Percentiles rank a stretch among this genome's conserved stretches.
phyloP scores from a whole-genome alignment of 2,888 invertebrate genomes.

The Limenitis camilla region DNA sequence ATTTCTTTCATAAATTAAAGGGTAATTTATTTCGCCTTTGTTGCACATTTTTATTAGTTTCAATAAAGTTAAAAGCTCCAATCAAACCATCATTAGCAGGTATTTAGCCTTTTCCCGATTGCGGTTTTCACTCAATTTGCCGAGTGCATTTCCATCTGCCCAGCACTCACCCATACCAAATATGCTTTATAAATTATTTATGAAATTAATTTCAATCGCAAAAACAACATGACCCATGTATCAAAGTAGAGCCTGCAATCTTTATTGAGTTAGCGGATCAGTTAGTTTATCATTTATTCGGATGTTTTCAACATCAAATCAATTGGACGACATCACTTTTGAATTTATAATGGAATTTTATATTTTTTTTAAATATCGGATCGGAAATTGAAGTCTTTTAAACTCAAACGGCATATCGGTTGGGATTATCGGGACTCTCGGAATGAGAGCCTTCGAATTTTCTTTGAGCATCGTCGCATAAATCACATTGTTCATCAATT shows the following conservation, averaged over 20 bases:
- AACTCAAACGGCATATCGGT: too few species aligned
- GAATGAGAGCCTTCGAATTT: too few species aligned
- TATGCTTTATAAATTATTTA: constrained; percentile 69
- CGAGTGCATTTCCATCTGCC: constrained; percentile 67
- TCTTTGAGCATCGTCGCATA: too few species aligned
- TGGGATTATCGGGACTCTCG: too few species aligned
- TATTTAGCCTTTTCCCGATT: constrained; percentile 69
- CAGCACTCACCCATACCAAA: constrained; percentile 50
- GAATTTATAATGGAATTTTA: constrained; percentile 11
- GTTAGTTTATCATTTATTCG: constrained; percentile 29
- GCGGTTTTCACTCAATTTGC: constrained; percentile 72
- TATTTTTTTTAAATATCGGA: not conserved
- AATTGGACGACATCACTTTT: constrained; percentile 22
- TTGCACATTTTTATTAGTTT: constrained; percentile 21
- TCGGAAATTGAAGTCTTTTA: too few species aligned
- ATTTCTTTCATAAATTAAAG: constrained; percentile 1
- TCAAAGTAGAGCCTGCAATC: constrained; percentile 37
- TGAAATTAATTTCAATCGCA: constrained; percentile 62
- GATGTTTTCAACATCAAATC: constrained; percentile 25
- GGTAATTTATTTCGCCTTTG: constrained; percentile 15
- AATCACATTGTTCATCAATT: too few species aligned
- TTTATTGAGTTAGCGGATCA: constrained; percentile 56
- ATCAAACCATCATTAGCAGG: constrained; percentile 66
- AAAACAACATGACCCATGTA: constrained; percentile 51
- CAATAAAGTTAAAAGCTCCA: constrained; percentile 37